Conservation (phyloP, 2,888 invertebrate species). For the Microplitis manilae region DNA sequence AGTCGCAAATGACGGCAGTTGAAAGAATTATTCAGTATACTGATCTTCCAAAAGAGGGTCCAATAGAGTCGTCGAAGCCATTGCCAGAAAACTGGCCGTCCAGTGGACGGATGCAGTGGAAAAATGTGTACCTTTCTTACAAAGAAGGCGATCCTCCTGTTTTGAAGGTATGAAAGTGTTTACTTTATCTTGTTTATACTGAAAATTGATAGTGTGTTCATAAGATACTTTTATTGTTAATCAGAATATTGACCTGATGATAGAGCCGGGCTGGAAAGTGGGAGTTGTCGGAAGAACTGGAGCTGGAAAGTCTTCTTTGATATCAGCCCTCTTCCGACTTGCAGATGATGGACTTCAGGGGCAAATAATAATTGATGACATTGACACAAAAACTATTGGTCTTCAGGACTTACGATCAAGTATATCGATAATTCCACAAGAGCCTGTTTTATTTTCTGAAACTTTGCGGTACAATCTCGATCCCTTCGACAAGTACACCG, state of each 20-base stretch:
- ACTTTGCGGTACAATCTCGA: slow-evolving; percentile 82
- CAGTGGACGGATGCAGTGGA: slow-evolving; percentile 77
- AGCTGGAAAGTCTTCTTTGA: slow-evolving; percentile 87
- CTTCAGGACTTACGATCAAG: slow-evolving; percentile 82
- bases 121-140: slow-evolving; percentile 78
- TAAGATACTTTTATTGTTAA: slow-evolving; percentile 50
- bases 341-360: slow-evolving; percentile 82
- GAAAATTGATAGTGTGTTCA: neutral
- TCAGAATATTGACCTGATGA: slow-evolving; percentile 69
- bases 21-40: slow-evolving; percentile 87
- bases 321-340: slow-evolving; percentile 86
- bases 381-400: slow-evolving; percentile 81
- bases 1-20: slow-evolving; percentile 84
- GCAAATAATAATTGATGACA: slow-evolving; percentile 84
- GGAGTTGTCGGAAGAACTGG: slow-evolving; percentile 89
- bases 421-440: slow-evolving; percentile 86
- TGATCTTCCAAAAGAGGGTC: slow-evolving; percentile 80
- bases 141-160: slow-evolving; percentile 78
- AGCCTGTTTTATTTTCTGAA: slow-evolving; percentile 79
- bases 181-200: neutral
- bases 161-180: slow-evolving; percentile 73
- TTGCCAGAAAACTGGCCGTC: slow-evolving; percentile 80
- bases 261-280: slow-evolving; percentile 83
- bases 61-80: slow-evolving; percentile 60
- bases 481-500: slow-evolving; percentile 78